These are phyloP conservation scores for Terrapene triunguis DNA, from an alignment of 2,113 vertebrate species.

Conservation along the genomic window DNA sequence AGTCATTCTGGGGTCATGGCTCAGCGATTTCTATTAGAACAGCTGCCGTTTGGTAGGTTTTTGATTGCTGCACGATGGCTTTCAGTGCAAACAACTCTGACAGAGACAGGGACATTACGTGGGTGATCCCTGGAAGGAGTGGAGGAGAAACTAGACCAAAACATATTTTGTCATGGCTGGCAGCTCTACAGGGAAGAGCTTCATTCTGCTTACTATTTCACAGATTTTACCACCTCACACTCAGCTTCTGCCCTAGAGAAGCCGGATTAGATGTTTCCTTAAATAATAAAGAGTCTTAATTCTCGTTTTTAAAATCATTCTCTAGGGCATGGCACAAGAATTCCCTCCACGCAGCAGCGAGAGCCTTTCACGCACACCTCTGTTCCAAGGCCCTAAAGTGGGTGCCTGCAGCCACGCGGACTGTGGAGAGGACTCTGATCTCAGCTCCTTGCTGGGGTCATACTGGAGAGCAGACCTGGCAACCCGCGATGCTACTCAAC, in stretches of 20 bases:
- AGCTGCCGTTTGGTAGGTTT: neutral
- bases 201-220: neutral
- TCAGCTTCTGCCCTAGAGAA: neutral
- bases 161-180: accelerated
- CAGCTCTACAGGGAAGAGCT: neutral
- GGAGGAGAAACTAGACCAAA: neutral
- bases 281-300: neutral
- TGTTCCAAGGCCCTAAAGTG: neutral
- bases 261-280: accelerated
- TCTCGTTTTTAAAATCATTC: too few species aligned
- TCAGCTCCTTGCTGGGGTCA: neutral
- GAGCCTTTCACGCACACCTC: too few species aligned
- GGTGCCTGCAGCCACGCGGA: neutral
- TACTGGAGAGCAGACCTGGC: neutral
- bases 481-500: neutral
- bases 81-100: neutral
- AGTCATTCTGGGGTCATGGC: neutral
- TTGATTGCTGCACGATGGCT: neutral
- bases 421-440: neutral
- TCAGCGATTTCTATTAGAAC: neutral
- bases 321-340: neutral
- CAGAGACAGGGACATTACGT: neutral
- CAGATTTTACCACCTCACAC: accelerated
- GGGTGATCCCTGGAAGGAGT: slow-evolving; percentile 77
- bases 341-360: neutral